Base-by-base conservation (phyloP, 2,888 invertebrate genomes). In the Spodoptera picta region DNA sequence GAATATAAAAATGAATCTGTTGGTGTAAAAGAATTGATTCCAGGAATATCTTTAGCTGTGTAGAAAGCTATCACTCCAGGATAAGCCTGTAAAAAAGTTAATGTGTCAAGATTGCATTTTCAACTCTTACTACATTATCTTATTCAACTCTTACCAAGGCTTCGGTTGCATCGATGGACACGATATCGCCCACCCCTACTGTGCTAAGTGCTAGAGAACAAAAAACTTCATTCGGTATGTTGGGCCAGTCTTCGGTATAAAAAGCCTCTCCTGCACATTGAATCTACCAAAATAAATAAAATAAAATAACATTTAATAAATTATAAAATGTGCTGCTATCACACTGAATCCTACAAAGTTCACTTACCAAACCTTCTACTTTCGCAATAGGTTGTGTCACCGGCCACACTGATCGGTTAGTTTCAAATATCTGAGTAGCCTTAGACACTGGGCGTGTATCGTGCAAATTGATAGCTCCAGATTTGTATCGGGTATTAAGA, bases 231-330 rank as follows among this genome's bases (percentile, higher is more conserved):
- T 96, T 94, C 0, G 94, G 92, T 0, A 91, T 80, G 0, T 90
- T 84, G 3, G 95, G 95, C 14, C 95, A 84, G 79, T 97, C 97
- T 78, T 96, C 96, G 1, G 95, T 90, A 82, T 96, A 97, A 69
- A 95, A 90, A 0, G 96, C 96, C 84, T 97, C 96, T 0, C 97
- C 97, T 31, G 96, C 92, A 74, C 95, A 95, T 91, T 96, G 96
- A 56, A 94, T 89, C 90, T 90, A 47, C 19, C 19, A 19, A 19
- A 19, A 19, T n/a, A 46, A 51, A 10, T 9, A 12, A 51, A 4
- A 23, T 14, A 45, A 45, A 45, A 45, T 19, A 4, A 14, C 14
- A 0, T 6, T 45, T 9, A 27, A 19, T 5, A 27, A 2, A 27
- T 27, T 27, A 27, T 27, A 27, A 27, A 27, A 27, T 3, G 4